Percentiles rank a stretch among this genome's conserved stretches.
These are phyloP conservation scores for Invenusta paracnida DNA, from an alignment of 2,888 invertebrate genomes.

Conservation along the genomic window DNA sequence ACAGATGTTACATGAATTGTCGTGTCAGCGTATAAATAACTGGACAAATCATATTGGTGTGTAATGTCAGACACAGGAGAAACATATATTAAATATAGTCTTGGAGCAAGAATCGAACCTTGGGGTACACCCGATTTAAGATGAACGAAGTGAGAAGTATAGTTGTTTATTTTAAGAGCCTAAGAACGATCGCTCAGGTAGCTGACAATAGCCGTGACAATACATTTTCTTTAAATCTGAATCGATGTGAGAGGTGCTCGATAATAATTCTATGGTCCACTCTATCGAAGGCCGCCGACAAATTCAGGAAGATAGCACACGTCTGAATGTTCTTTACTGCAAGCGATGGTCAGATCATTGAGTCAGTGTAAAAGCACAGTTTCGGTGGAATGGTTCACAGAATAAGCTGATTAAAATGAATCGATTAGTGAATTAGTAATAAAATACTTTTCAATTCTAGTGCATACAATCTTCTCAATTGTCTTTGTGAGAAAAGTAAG, in stretches of 20 bases:
- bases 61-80: not conserved
- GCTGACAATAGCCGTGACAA: not conserved
- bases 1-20: not conserved
- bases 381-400: not conserved
- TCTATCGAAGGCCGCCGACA: not conserved
- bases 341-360: not conserved
- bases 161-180: not conserved
- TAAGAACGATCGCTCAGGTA: not conserved
- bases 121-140: not conserved
- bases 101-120: not conserved
- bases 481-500: no score
- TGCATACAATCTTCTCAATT: no score
- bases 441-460: slow-evolving; percentile 9
- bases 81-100: not conserved
- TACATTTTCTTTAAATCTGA: slow-evolving; percentile 9
- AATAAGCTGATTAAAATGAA: not conserved
- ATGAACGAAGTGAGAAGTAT: not conserved
- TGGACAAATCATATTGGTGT: not conserved
- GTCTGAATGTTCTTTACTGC: not conserved
- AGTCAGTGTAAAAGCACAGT: not conserved
- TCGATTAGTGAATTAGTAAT: not conserved
- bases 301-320: no score
- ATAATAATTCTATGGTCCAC: not conserved
- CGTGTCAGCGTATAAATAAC: not conserved
- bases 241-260: not conserved